Conservation (phyloP, 2,113 vertebrate genomes). For the Lanius collurio region DNA sequence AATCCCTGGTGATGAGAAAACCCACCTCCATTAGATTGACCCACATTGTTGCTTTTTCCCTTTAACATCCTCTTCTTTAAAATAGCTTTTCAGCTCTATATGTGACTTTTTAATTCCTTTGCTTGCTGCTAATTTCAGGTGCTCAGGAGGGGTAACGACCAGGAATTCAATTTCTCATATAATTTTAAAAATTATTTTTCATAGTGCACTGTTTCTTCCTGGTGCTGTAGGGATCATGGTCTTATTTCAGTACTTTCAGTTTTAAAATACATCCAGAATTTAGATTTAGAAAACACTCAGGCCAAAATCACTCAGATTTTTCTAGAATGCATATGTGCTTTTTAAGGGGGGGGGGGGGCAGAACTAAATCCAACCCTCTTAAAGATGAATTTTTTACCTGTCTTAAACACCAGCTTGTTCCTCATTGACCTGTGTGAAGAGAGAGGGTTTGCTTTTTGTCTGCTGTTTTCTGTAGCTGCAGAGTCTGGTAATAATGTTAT, state of each 20-base stretch:
- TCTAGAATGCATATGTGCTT: neutral
- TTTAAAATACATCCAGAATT: neutral
- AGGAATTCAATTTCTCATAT: neutral
- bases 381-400: neutral
- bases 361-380: neutral
- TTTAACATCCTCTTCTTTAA: neutral
- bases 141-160: neutral
- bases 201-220: neutral
- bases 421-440: neutral
- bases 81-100: neutral
- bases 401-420: neutral
- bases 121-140: accelerated
- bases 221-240: accelerated
- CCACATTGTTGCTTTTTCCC: neutral
- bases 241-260: neutral
- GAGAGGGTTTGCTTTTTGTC: neutral
- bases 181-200: neutral
- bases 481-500: neutral
- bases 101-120: neutral
- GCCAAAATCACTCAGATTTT: neutral
- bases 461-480: neutral
- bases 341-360: neutral
- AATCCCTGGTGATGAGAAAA: neutral
- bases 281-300: neutral
- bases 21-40: neutral